Conservation (phyloP, 2,797 vertebrate species). For the Nannoperca obscura region DNA sequence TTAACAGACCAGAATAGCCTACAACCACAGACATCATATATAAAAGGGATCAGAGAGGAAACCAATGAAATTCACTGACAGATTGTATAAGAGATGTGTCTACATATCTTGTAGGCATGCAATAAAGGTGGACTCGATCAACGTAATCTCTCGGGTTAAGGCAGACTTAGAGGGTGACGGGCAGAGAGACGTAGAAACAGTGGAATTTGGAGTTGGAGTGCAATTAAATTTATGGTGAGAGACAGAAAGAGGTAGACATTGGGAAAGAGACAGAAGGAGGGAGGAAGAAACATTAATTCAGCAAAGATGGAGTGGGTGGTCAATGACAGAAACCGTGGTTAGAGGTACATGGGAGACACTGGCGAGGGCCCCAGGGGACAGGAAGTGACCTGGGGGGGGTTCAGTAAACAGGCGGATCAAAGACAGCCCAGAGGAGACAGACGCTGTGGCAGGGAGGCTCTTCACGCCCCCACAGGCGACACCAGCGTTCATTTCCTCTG, state of each 20-base stretch:
- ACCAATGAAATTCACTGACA: slow-evolving; percentile 42
- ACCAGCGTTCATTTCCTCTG: slow-evolving; percentile 85
- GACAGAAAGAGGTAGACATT: slow-evolving; percentile 1
- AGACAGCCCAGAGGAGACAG: slow-evolving; percentile 77
- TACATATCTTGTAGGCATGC: slow-evolving; percentile 67
- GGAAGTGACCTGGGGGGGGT: slow-evolving; percentile 76
- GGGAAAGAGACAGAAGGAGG: slow-evolving; percentile 14
- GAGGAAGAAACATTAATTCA: slow-evolving; percentile 44
- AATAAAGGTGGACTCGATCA: slow-evolving; percentile 72
- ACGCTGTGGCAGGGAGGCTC: slow-evolving; percentile 76
- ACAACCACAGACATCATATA: slow-evolving; percentile 72
- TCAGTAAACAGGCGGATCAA: slow-evolving; percentile 83
- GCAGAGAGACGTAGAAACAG: slow-evolving; percentile 1
- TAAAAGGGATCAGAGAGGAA: slow-evolving; percentile 73
- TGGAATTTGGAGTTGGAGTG: slow-evolving; percentile 5
- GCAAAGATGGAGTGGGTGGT: slow-evolving; percentile 66
- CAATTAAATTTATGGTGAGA: slow-evolving; percentile 8
- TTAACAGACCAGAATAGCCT: slow-evolving; percentile 65
- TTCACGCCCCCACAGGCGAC: slow-evolving; percentile 82
- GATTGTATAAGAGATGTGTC: slow-evolving; percentile 49
- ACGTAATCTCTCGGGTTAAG: slow-evolving; percentile 58
- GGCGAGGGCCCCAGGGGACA: slow-evolving; percentile 65
- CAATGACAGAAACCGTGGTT: slow-evolving; percentile 46
- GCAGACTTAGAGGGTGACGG: slow-evolving; percentile 41
- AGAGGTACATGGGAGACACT: slow-evolving; percentile 62